Evolutionary conservation across 2,113 vertebrate genomes (phyloP), one percentile per base, ranked within the genome.

Genomic region (Myotis yumanensis): DNA sequence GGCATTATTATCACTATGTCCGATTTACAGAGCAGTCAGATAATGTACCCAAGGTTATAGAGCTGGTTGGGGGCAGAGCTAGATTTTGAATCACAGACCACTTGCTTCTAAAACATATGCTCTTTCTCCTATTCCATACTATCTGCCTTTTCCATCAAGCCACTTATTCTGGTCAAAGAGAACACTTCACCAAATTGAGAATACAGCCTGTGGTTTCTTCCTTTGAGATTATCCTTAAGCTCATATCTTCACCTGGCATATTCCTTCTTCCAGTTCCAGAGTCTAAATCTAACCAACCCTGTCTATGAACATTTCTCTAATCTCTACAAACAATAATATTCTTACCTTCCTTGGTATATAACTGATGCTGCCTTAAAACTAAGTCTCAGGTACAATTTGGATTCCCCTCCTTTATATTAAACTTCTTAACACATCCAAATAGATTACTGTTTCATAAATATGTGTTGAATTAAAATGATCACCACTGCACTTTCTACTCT

Each of bases 401-500:
- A 71, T 86, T 80, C 52, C 7, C 8, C 1, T 11, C n/a, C 35
- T 77, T 57, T 32, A 83, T n/a, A 43, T 37, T 66, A 90, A 85
- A 8, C 3, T 91, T 89, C 59, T 82, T 89, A 83, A 72, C 69
- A 93, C 83, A 20, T 32, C 23, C 57, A 91, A 77, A 90, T 82
- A 92, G 91, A 93, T 35, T 72, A 7, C 4, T 28, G 17, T 82
- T 88, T 30, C 23, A 30, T 48, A 93, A 77, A 95, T 72, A 77
- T 0, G 4, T 43, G 18, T 35, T 94, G 87, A 77, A 87, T 76
- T 93, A 83, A 93, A 96, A 84, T 76, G 9, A 91, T 96, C 35
- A 64, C 11, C 7, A 22, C 35, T 57, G 54, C 1, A 25, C 22
- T 62, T 85, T 43, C 52, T 73, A 69, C 32, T 73, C 79, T 83